Evolutionary conservation across 2,888 invertebrate genomes (phyloP).

Genomic region (Diarsia rubi): DNA sequence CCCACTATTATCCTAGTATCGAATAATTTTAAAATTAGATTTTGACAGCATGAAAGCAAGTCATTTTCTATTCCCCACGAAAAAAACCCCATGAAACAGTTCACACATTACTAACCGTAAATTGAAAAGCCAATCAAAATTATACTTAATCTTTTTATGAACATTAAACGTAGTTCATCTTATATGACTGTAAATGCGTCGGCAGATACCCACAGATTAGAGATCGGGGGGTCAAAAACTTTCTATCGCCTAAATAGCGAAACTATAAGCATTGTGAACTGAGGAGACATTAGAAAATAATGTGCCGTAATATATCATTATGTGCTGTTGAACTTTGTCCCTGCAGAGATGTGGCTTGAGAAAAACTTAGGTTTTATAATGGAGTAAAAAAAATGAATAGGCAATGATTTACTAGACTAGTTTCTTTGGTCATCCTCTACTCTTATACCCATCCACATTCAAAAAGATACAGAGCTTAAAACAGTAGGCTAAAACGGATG

Average conservation of each 20-base stretch:
- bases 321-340: constrained; percentile 33
- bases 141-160: constrained; percentile 24
- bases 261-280: constrained; percentile 31
- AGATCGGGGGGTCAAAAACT: constrained; percentile 71
- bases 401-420: neutral
- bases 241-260: constrained; percentile 74
- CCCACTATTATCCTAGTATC: neutral
- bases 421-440: too few relatives aligned
- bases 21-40: neutral
- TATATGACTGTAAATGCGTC: constrained; percentile 1
- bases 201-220: constrained; percentile 64
- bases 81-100: neutral
- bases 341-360: neutral
- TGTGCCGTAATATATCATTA: constrained; percentile 52
- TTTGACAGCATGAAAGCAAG: neutral
- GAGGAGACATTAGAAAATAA: constrained; percentile 59
- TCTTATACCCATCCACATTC: too few relatives aligned
- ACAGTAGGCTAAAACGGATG: too few relatives aligned
- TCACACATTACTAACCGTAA: constrained; percentile 4
- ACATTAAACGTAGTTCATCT: constrained; percentile 38
- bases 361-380: constrained; percentile 13
- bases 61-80: neutral
- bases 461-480: too few relatives aligned
- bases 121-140: constrained; percentile 38
- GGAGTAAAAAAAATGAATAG: neutral